Base-by-base conservation (phyloP, 2,113 vertebrate genomes). In the Hippocampus mohnikei region DNA sequence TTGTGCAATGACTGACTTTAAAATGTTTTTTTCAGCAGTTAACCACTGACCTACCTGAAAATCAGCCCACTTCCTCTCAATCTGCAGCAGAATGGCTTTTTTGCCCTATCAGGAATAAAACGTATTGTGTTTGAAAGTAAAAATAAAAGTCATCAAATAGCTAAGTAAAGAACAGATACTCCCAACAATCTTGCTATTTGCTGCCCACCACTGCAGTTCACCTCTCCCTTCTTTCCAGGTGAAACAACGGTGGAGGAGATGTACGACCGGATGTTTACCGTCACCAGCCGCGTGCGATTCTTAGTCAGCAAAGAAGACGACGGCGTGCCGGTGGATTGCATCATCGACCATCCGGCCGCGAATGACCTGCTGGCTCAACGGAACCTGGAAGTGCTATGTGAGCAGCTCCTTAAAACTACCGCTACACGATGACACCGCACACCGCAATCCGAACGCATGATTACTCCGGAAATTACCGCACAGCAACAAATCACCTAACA, bases 341-440 rank as follows among this genome's bases (percentile, higher is more conserved):
- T 96, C 88, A 94, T 97, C 88, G 95, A 99, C 85, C 97, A 98
- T 73, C 96, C 96, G 12, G 97, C 97, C 0, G 96, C 94, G 81
- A 98, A 95, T n/a, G 96, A 96, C 90, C 72, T 98, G 81, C 94
- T 95, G 90, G 94, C 95, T 25, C 96, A 97, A 89, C 94, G 94
- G 67, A 95, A 97, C 84, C 93, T 99, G 20, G 95, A 98, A 91
- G 97, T 99, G 63, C 94, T 94, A 81, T 99, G 97, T 98, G 89
- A 98, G 97, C 97, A 75, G 74, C 67, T 20, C 3, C 27, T 42
- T 41, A 3, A 40, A 62, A 62, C 29, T 40, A 10, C 37, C 16
- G 11, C 29, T 18, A 20, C 15, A 23, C n/a, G 10, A 21, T n/a
- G 33, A 41, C 33, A 42, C 21, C 41, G 5, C 7, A 25, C 11